phyloP scores from a whole-genome alignment of 2,797 vertebrate species.

The Sarcoramphus papa region DNA sequence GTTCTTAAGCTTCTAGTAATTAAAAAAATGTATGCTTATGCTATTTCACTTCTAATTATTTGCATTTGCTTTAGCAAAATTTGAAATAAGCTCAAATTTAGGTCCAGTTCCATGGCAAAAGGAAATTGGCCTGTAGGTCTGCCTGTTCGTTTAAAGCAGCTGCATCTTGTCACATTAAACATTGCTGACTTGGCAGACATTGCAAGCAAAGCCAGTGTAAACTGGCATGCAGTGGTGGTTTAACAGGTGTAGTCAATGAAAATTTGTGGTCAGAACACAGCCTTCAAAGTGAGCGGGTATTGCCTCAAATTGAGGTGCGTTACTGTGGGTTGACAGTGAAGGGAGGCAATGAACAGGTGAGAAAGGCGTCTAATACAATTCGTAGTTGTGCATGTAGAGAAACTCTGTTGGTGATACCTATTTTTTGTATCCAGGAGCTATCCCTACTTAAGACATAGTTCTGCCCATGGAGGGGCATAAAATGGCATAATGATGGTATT shows the following conservation, averaged over 20 bases:
- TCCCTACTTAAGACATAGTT: background rate
- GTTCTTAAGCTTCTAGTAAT: background rate
- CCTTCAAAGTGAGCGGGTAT: background rate
- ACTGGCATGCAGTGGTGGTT: background rate
- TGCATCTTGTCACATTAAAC: background rate
- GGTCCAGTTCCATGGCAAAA: background rate
- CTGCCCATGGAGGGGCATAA: background rate
- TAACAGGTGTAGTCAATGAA: background rate
- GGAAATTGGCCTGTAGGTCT: fast-evolving
- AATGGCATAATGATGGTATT: background rate
- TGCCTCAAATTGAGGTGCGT: fast-evolving
- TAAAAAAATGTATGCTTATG: fast-evolving
- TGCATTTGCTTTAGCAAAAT: background rate
- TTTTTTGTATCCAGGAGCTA: background rate
- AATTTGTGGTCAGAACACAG: background rate
- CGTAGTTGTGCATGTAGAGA: background rate
- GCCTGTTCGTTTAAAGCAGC: background rate
- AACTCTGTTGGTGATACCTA: background rate
- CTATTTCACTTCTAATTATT: background rate
- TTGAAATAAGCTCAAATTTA: background rate
- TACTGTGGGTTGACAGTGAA: background rate
- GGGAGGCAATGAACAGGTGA: background rate
- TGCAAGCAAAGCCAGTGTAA: background rate
- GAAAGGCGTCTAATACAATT: background rate
- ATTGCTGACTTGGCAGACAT: fast-evolving